Evolutionary conservation across 1,140 invertebrate genomes (phyloP).

Genomic region (Thalassaphorura encarpata): DNA sequence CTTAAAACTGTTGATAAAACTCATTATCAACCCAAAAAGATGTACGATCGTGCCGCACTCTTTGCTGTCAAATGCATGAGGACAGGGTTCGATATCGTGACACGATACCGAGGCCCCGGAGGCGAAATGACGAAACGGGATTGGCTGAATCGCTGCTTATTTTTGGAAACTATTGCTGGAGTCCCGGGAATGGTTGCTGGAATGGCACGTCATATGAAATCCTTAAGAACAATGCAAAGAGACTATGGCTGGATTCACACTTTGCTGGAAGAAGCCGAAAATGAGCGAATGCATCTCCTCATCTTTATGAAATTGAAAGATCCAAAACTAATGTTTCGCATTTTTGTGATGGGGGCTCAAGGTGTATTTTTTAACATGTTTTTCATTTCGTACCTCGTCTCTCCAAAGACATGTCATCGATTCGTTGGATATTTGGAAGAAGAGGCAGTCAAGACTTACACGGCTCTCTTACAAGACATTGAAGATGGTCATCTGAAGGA

Average conservation of each 20-base stretch:
- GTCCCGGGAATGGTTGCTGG: constrained; percentile 20
- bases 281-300: constrained; percentile 43
- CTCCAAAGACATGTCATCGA: constrained; percentile 39
- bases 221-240: constrained; percentile 37
- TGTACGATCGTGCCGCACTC: constrained; percentile 5
- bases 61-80: constrained; percentile 19
- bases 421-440: constrained; percentile 43
- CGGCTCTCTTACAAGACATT: constrained; percentile 38
- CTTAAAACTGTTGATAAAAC: constrained; percentile 1
- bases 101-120: constrained; percentile 19
- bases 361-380: constrained; percentile 39
- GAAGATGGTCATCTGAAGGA: constrained; percentile 24
- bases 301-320: constrained; percentile 38
- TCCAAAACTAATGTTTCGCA: constrained; percentile 36
- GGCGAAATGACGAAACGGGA: constrained; percentile 16
- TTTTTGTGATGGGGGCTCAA: constrained; percentile 36
- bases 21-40: constrained; percentile 6
- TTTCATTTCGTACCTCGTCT: constrained; percentile 37
- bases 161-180: constrained; percentile 17
- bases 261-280: constrained; percentile 42
- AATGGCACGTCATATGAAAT: constrained; percentile 40
- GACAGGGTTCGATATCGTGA: constrained; percentile 13
- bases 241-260: constrained; percentile 44
- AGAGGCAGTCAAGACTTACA: constrained; percentile 42
- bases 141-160: constrained; percentile 17